These are phyloP conservation scores for Hesperophylax magnus DNA, from an alignment of 1,140 invertebrate genomes.

Conservation along the genomic window DNA sequence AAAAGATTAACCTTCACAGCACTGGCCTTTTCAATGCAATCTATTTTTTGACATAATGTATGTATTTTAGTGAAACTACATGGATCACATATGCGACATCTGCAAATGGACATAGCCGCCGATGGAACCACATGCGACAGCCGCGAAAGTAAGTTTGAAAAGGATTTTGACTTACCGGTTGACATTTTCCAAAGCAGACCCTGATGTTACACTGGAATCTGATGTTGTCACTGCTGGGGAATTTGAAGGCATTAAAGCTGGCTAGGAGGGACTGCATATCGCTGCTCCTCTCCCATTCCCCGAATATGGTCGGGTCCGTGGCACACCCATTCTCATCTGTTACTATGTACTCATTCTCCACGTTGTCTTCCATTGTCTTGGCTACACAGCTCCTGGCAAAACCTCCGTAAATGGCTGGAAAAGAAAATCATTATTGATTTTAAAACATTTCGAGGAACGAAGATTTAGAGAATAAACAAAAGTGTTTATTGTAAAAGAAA, in stretches of 20 bases:
- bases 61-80: too few relatives aligned
- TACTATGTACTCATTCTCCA: constrained; percentile 92
- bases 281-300: constrained; percentile 91
- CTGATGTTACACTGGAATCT: constrained; percentile 96
- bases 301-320: constrained; percentile 92
- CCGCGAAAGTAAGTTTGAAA: too few relatives aligned
- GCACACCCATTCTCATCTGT: constrained; percentile 96
- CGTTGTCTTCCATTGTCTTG: constrained; percentile 90
- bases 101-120: too few relatives aligned
- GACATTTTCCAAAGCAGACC: constrained; percentile 95
- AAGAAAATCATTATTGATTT: constrained; percentile 31
- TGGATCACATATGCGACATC: too few relatives aligned
- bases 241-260: constrained; percentile 95
- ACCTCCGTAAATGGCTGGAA: constrained; percentile 92
- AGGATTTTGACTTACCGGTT: constrained; percentile 79
- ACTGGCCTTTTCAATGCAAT: too few relatives aligned
- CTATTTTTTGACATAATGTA: too few relatives aligned
- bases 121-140: too few relatives aligned
- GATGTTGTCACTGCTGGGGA: constrained; percentile 94
- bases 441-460: too few relatives aligned
- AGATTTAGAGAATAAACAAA: too few relatives aligned
- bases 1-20: too few relatives aligned
- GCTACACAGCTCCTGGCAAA: constrained; percentile 94
- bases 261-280: constrained; percentile 87
- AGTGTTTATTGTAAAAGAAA: too few relatives aligned